Evolutionary conservation across 1,140 invertebrate genomes (phyloP), one percentile per base, ranked within the genome.

Genomic region (Apis cerana): DNA sequence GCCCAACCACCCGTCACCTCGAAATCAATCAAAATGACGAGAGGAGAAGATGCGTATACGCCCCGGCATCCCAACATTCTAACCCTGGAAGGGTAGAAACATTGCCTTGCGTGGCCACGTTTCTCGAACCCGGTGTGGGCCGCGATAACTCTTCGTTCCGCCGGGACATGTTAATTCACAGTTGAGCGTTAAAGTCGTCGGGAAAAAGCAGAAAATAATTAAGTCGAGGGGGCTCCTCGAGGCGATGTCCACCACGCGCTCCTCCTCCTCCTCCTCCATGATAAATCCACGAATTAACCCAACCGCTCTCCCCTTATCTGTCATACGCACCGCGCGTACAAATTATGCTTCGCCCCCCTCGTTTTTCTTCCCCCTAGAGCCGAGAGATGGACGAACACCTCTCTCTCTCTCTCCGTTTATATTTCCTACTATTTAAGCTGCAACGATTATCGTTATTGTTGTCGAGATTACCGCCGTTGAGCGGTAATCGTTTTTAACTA

Each of bases 201-300:
- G 52, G 33, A 33, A 50, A 58, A 68, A 48, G 65, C 80, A 80
- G 71, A 70, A 77, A 83, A 87, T 87, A 87, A 86, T 87, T 87
- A 83, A 87, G 75, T 80, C 82, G 54, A 21, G 75, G 33, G 71
- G 48, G 17, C 27, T n/a, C 48, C 68, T 62, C 65, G 58, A 59
- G 75, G 27, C 61, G n/a, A 23, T 3, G 76, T 76, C 82, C 70
- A 27, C 48, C 17, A 9, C 17, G 33, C 33, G 19, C 65, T 70
- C 52, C 75, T 27, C 64, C 27, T 27, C 52, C 43, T 59, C 33
- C n/a, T 85, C 83, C 54, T 23, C 70, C 62, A 59, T 85, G 85
- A 87, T 87, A 76, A 83, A 87, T 87, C 75, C 84, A 83, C 80
- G 80, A 87, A 87, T 85, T 85, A 87, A 87, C 84, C 84, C 75